Base-by-base conservation (phyloP, 2,888 invertebrate genomes). In the Dione vanillae region DNA sequence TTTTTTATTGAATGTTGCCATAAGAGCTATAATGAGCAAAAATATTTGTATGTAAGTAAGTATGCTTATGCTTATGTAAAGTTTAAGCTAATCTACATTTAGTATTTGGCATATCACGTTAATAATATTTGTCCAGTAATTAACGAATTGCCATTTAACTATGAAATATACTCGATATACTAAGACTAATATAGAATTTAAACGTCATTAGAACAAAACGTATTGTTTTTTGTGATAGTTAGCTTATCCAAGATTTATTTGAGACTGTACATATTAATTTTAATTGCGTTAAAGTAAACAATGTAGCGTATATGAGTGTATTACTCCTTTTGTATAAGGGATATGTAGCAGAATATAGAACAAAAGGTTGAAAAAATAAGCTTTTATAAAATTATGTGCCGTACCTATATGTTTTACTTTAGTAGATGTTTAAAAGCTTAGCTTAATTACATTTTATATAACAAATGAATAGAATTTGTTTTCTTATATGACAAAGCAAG, bases 191-290 rank as follows among this genome's bases (percentile, higher is more conserved):
- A 54, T 16, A 19, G n/a, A 16, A 43, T 35, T 43, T 62, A 37
- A 19, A 16, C 8, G 9, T 52, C 41, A 58, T 68, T 43, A 61
- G 43, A 67, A 68, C 41, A 27, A 62, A 62, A 41, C 65, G 71
- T 71, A 71, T 74, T 71, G 62, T 70, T 65, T 74, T 74, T 75
- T 75, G 75, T 76, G 76, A 77, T 78, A 76, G 72, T 70, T 74
- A 67, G 69, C 69, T 72, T 73, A 73, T 76, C 70, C 78, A 72
- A 81, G 75, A 73, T 80, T 77, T 75, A 79, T 81, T 82, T 81
- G 83, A 82, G 81, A 82, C 79, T 86, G 87, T 87, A 86, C 79
- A 85, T 86, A 79, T 78, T 78, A 79, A 75, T 78, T 78, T 76
- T 77, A 78, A 56, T 67, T 43, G 16, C 56, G 64, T 51, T 52